A percentile compares a stretch with the other conserved stretches of the same genome.
phyloP scores from a whole-genome alignment of 1,140 invertebrate species.

The Drosophila lini region DNA sequence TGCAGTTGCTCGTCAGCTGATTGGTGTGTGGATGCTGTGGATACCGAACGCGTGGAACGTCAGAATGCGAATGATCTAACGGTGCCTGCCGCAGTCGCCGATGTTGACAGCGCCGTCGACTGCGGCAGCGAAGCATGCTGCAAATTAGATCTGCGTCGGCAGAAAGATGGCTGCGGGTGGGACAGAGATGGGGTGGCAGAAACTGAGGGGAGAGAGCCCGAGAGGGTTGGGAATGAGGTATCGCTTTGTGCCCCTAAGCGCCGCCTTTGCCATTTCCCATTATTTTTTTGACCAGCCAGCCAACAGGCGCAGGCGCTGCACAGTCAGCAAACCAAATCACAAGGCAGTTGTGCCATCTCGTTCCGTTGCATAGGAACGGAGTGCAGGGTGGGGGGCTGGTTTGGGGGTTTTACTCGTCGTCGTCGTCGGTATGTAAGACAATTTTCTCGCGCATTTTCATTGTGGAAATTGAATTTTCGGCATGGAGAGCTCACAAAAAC shows the following conservation, averaged over 20 bases:
- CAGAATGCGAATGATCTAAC: conserved; percentile 78
- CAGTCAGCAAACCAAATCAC: conserved; percentile 67
- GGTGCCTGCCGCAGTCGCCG: conserved; percentile 51
- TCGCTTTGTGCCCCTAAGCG: conserved; percentile 58
- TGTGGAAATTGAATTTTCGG: conserved; percentile 83
- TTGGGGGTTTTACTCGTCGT: conserved; percentile 10
- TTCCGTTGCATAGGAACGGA: too few relatives aligned
- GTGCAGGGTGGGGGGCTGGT: neutral
- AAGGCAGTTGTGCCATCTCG: conserved; percentile 12
- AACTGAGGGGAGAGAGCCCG: neutral
- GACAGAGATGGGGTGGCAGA: conserved; percentile 49
- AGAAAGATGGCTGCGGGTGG: conserved; percentile 48
- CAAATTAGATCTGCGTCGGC: conserved; percentile 59
- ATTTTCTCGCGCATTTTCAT: conserved; percentile 82
- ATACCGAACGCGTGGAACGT: conserved; percentile 72
- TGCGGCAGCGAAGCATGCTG: conserved; percentile 13
- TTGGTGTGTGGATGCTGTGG: conserved; percentile 6
- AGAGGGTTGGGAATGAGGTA: conserved; percentile 6
- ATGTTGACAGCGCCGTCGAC: conserved; percentile 49
- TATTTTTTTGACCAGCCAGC: conserved; percentile 50
- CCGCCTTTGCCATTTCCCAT: conserved; percentile 78
- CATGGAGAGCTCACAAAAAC: conserved; percentile 65
- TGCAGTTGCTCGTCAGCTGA: conserved; percentile 18
- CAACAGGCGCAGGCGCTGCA: conserved; percentile 59
- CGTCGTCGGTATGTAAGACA: conserved; percentile 60